A percentile compares a stretch with the other conserved stretches of the same genome.
phyloP scores from a whole-genome alignment of 23 tunicate genomes.

The Botrylloides violaceus region DNA sequence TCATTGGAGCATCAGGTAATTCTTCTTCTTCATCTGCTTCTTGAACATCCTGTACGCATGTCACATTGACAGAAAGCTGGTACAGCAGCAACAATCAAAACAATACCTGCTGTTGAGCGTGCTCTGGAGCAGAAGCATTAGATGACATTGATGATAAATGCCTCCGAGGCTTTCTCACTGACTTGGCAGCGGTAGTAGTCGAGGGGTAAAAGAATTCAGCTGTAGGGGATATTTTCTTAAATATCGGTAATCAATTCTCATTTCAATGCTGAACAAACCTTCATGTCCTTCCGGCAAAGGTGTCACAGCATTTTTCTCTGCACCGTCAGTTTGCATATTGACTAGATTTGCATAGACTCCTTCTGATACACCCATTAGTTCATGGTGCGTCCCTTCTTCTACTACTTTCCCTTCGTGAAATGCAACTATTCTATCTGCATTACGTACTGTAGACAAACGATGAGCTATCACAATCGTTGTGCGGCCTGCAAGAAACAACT shows the following conservation, averaged over 20 bases:
- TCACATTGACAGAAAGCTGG: too few relatives aligned
- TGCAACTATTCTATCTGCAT: conserved; percentile 88
- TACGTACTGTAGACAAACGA: conserved; percentile 90
- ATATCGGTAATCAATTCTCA: background rate
- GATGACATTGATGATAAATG: conserved; percentile 8
- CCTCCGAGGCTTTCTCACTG: background rate
- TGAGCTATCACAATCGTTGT: conserved; percentile 97
- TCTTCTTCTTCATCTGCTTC: conserved; percentile 73
- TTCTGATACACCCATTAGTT: conserved; percentile 51
- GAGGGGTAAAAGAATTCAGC: background rate
- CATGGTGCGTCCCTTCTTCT: conserved; percentile 85
- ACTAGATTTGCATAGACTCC: conserved; percentile 91
- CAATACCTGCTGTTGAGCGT: background rate
- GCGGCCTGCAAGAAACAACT: conserved; percentile 74
- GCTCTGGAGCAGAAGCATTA: background rate
- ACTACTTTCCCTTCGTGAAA: conserved; percentile 63
- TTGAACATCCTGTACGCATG: background rate
- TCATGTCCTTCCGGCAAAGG: background rate
- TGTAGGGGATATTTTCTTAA: background rate
- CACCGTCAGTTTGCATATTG: conserved; percentile 74
- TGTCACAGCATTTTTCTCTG: background rate
- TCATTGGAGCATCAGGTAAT: conserved; percentile 70
- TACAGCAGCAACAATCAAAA: background rate
- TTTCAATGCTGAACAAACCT: background rate
- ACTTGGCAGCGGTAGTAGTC: background rate